A percentile compares a stretch with the other conserved stretches of the same genome.
Conservation (phyloP, 2,797 vertebrate species). For the Helostoma temminkii region DNA sequence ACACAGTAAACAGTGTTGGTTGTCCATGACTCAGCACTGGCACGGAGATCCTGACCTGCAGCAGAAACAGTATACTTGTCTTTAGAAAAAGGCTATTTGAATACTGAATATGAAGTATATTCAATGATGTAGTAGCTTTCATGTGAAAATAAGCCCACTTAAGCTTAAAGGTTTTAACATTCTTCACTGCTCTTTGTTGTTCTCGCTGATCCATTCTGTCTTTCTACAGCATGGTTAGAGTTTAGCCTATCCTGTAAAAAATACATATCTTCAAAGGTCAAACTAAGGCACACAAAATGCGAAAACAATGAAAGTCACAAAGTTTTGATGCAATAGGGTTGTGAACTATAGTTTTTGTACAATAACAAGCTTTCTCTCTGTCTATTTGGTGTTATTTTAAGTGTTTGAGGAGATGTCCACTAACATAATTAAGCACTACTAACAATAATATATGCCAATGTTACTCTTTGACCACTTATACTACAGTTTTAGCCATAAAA, state of each 20-base stretch:
- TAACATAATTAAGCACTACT: neutral
- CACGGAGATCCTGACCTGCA: slow-evolving; percentile 36
- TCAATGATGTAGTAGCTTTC: slow-evolving; percentile 17
- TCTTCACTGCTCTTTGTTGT: slow-evolving; percentile 17
- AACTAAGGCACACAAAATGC: slow-evolving; percentile 10
- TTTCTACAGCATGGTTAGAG: slow-evolving; percentile 8
- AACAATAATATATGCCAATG: neutral
- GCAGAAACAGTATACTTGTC: slow-evolving; percentile 5
- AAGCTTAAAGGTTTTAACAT: slow-evolving; percentile 13
- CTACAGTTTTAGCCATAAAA: too few species aligned
- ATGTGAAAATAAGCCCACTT: slow-evolving; percentile 26
- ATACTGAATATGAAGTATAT: slow-evolving; percentile 16
- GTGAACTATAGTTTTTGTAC: neutral
- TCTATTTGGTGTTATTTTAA: neutral
- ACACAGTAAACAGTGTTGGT: slow-evolving; percentile 68
- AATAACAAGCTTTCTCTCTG: neutral
- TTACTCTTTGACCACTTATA: neutral
- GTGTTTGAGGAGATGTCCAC: neutral
- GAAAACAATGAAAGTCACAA: neutral
- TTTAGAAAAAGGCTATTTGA: slow-evolving; percentile 25
- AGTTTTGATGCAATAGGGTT: neutral
- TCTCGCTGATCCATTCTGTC: slow-evolving; percentile 7
- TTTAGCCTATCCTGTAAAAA: slow-evolving; percentile 15
- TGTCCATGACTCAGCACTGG: slow-evolving; percentile 60
- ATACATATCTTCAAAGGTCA: slow-evolving; percentile 30